Evolutionary conservation across 2,797 vertebrate genomes (phyloP), one percentile per base, ranked within the genome.

Genomic region (Amblyopsis hoosieri): DNA sequence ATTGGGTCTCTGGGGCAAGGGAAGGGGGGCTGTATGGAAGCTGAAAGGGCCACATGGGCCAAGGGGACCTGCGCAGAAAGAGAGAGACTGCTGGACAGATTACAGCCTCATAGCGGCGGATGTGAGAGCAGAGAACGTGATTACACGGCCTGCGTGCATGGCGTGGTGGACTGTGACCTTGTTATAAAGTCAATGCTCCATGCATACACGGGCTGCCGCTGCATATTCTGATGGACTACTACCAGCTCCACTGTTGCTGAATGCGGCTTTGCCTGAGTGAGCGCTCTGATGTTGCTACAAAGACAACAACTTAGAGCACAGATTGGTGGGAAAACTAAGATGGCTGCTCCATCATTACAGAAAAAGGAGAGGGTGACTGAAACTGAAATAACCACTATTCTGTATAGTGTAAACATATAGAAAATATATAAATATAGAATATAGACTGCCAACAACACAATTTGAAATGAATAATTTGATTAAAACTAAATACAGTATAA

Each of bases 181-280:
- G 68, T 77, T 75, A 81, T 80, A 67, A 81, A 85, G 78, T 76
- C 53, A 80, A 89, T 82, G 81, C 80, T 67, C 69, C 66, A 29
- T 47, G 74, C 71, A 69, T 74, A 68, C 31, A 52, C 42, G 0
- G 8, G 52, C 55, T 60, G 73, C 60, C 46, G 68, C 51, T 71
- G 78, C 60, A 78, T 76, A 81, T 65, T 78, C 78, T 76, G 72
- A 86, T 78, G 66, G 76, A 84, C 71, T 81, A 64, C 76, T 52
- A 14, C 69, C 73, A 74, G 70, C 80, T 67, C 66, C 64, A 63
- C 62, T 71, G 69, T 73, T 72, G 56, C 57, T 64, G 65, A 54
- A 57, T 64, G 66, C 73, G 76, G 74, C 71, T 79, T 73, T 51
- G 47, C 45, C 42, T 71, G 61, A 54, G 46, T 60, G n/a, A 52